These are phyloP conservation scores for Drosophila triauraria DNA, from an alignment of 1,140 invertebrate genomes.

Conservation along the genomic window DNA sequence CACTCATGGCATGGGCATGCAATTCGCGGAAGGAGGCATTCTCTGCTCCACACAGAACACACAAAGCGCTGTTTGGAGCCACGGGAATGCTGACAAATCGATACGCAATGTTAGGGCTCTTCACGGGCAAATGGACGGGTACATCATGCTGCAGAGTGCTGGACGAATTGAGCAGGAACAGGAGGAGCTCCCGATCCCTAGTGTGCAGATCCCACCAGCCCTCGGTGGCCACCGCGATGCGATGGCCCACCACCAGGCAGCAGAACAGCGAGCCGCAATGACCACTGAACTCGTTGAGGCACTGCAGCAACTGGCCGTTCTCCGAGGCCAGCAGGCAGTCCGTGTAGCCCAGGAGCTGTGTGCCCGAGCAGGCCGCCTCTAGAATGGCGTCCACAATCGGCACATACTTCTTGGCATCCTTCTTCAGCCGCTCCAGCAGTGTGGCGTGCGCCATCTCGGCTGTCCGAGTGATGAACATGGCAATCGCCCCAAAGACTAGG, in stretches of 20 bases:
- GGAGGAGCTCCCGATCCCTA: conserved; percentile 90
- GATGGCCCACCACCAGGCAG: conserved; percentile 90
- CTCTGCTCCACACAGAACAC: conserved; percentile 75
- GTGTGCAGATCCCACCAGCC: conserved; percentile 92
- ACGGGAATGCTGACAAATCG: conserved; percentile 76
- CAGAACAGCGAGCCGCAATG: conserved; percentile 91
- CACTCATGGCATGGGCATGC: conserved; percentile 62
- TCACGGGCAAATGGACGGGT: conserved; percentile 91
- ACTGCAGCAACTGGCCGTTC: conserved; percentile 89
- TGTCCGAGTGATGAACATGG: conserved; percentile 89
- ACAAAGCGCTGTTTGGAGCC: conserved; percentile 57
- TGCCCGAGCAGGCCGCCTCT: conserved; percentile 88
- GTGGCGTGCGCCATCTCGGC: conserved; percentile 87
- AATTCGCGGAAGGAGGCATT: conserved; percentile 72
- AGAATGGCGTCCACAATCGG: conserved; percentile 90
- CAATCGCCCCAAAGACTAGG: conserved; percentile 89
- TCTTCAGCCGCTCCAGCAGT: conserved; percentile 72
- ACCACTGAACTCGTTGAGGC: conserved; percentile 86
- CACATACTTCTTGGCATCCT: conserved; percentile 79
- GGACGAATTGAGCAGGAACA: conserved; percentile 87
- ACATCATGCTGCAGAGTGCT: conserved; percentile 89
- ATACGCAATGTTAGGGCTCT: conserved; percentile 88
- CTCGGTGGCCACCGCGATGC: conserved; percentile 90
- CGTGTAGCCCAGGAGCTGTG: conserved; percentile 87
- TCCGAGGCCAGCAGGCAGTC: conserved; percentile 88